phyloP scores from a whole-genome alignment of 2,888 invertebrate genomes.

The Epistrophe eligans region DNA sequence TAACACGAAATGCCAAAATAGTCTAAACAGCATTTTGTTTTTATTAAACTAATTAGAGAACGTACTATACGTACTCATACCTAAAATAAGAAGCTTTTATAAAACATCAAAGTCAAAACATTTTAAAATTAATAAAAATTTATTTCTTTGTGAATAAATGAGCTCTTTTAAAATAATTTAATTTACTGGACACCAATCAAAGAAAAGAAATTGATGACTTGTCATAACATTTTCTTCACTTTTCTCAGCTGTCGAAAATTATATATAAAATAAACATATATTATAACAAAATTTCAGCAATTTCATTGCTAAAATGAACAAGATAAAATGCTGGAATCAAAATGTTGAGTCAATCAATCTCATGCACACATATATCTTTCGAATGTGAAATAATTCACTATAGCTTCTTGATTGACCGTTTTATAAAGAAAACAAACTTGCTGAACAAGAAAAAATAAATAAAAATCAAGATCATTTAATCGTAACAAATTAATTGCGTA shows the following conservation, averaged over 20 bases:
- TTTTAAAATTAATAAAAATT: not conserved
- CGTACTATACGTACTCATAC: not conserved
- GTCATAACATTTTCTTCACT: conserved; percentile 6
- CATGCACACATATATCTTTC: not conserved
- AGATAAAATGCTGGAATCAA: not conserved
- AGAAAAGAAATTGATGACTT: conserved; percentile 2
- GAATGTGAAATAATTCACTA: not conserved
- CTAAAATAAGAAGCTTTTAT: not conserved
- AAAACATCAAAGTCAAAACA: not conserved
- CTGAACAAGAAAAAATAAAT: not conserved
- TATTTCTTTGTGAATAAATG: not conserved
- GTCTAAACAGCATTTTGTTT: not conserved
- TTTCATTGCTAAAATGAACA: not conserved
- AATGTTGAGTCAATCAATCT: not conserved
- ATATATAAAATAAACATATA: not conserved
- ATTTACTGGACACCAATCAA: not conserved
- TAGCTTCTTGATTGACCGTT: not conserved
- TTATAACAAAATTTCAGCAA: not conserved
- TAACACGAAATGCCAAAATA: not conserved
- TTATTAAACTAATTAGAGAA: too few relatives aligned
- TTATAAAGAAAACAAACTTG: not conserved
- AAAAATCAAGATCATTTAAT: conserved; percentile 56
- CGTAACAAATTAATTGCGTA: conserved; percentile 70
- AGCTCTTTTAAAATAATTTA: not conserved
- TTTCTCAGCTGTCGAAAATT: not conserved